phyloP scores from a whole-genome alignment of 2,797 vertebrate genomes.

The Xerus rutilus region DNA sequence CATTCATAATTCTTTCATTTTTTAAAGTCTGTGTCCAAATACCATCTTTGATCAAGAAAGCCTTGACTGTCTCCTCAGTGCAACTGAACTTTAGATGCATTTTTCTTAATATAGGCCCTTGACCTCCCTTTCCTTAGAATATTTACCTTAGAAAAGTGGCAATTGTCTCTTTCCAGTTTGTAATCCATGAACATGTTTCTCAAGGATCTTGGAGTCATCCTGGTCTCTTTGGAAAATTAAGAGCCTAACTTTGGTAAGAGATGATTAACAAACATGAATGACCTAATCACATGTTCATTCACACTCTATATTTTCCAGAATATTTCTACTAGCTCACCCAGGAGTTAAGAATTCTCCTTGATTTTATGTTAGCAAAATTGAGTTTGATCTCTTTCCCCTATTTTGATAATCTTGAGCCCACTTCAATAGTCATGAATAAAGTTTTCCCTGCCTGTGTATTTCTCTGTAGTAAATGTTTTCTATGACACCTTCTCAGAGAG shows the following conservation, averaged over 20 bases:
- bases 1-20: not conserved
- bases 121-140: not conserved
- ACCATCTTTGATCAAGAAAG: not conserved
- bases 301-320: not conserved
- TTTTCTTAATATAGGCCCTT: not conserved
- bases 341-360: not conserved
- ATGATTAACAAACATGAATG: not conserved
- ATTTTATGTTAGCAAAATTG: not conserved
- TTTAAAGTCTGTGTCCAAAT: not conserved
- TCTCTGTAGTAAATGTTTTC: not conserved
- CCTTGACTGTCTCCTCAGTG: not conserved
- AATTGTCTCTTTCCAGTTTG: not conserved
- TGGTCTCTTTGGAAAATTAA: not conserved
- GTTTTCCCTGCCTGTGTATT: not conserved
- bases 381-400: not conserved
- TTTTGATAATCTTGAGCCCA: not conserved
- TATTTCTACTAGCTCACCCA: not conserved
- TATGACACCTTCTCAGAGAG: not conserved
- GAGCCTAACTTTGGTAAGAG: not conserved
- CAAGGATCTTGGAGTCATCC: not conserved
- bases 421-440: not conserved
- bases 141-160: not conserved
- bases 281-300: not conserved
- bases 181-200: not conserved
- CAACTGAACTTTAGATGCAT: not conserved